These are phyloP conservation scores for Augiades crinisus DNA, from an alignment of 2,888 invertebrate genomes.

Conservation along the genomic window DNA sequence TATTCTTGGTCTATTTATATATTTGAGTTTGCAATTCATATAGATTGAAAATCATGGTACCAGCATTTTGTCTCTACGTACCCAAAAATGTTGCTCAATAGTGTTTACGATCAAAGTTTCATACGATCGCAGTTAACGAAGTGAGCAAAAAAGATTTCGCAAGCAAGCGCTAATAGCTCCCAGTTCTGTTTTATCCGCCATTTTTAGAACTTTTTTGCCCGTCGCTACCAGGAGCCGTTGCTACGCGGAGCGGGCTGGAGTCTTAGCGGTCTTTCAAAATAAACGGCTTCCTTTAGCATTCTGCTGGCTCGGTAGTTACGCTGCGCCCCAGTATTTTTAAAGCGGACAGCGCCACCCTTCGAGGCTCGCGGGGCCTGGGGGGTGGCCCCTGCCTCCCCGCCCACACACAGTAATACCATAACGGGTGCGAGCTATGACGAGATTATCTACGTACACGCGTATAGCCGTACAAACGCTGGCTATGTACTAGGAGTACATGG, in stretches of 20 bases:
- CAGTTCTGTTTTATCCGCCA: conserved; percentile 46
- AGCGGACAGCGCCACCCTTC: conserved; percentile 73
- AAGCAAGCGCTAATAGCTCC: conserved; percentile 49
- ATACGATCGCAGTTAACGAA: conserved; percentile 40
- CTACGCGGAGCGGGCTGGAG: conserved; percentile 41
- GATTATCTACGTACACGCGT: conserved; percentile 78
- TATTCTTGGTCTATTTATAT: too few species aligned
- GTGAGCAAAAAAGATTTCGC: conserved; percentile 51
- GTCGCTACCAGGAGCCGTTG: conserved; percentile 52
- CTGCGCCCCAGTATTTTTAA: conserved; percentile 76
- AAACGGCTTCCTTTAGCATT: conserved; percentile 71
- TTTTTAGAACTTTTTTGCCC: conserved; percentile 56
- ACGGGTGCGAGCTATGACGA: conserved; percentile 80
- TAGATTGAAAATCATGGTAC: neutral
- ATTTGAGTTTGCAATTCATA: too few species aligned
- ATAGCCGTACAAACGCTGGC: conserved; percentile 59
- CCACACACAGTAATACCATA: conserved; percentile 78
- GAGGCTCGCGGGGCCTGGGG: conserved; percentile 62
- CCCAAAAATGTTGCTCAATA: conserved; percentile 20
- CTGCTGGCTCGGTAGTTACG: conserved; percentile 63
- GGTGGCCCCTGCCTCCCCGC: conserved; percentile 43
- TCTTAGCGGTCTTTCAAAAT: conserved; percentile 65
- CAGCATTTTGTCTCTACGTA: neutral
- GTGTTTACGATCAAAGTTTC: conserved; percentile 37
- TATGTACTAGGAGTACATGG: conserved; percentile 66